Conservation (phyloP, 2,113 vertebrate genomes). For the Anguilla rostrata region DNA sequence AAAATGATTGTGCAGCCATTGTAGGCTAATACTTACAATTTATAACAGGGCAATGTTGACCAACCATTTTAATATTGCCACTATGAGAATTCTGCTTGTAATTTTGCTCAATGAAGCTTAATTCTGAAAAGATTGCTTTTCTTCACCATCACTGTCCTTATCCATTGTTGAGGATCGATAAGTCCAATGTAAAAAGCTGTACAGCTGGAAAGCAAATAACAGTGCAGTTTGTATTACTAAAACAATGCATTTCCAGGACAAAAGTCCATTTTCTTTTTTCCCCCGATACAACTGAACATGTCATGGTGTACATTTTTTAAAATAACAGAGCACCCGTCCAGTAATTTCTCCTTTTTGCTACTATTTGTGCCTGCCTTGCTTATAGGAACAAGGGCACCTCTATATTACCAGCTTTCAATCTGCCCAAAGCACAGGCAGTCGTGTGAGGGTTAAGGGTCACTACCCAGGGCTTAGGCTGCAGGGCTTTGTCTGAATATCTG, state of each 20-base stretch:
- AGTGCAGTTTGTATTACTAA: not conserved
- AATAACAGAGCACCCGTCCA: not conserved
- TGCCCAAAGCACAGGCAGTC: not conserved
- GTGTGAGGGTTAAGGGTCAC: not conserved
- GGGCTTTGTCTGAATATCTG: not conserved
- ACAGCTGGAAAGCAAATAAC: not conserved
- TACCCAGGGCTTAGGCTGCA: not conserved
- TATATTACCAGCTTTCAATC: not conserved
- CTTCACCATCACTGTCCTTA: not conserved
- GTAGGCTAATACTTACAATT: no score
- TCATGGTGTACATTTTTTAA: not conserved
- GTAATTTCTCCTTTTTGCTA: not conserved
- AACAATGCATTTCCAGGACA: not conserved
- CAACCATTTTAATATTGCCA: not conserved
- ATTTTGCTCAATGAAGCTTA: not conserved
- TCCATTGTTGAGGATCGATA: not conserved
- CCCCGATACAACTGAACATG: not conserved
- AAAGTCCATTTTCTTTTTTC: not conserved
- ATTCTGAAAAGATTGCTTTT: not conserved
- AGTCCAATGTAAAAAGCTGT: not conserved
- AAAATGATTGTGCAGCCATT: not conserved
- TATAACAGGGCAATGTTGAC: not conserved
- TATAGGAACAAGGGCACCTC: not conserved
- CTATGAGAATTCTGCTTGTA: not conserved
- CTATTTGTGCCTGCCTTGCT: not conserved